phyloP scores from a whole-genome alignment of 2,113 vertebrate species.

The Ptilorrhoa leucosticta region DNA sequence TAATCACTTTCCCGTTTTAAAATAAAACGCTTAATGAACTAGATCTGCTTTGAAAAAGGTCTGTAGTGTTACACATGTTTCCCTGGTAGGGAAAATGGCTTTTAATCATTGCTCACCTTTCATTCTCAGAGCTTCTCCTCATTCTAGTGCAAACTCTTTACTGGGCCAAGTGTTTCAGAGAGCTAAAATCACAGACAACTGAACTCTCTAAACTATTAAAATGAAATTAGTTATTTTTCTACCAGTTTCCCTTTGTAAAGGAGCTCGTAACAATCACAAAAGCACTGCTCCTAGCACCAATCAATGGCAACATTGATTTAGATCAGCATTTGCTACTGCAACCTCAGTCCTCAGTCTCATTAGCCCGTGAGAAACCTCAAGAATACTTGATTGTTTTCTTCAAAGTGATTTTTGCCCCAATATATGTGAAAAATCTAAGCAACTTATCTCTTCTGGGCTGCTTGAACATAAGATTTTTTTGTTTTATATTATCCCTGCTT shows the following conservation, averaged over 20 bases:
- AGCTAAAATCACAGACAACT: not conserved
- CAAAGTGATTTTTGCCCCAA: not conserved
- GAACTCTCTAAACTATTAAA: not conserved
- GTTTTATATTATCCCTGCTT: not conserved
- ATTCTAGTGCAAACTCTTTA: not conserved
- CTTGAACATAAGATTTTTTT: not conserved
- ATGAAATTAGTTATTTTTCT: not conserved
- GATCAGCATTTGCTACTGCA: not conserved
- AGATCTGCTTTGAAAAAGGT: not conserved
- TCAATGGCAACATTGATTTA: not conserved
- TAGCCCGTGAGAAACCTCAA: not conserved
- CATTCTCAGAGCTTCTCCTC: not conserved
- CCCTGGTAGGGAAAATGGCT: not conserved
- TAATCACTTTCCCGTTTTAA: not conserved
- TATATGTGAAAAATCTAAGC: not conserved
- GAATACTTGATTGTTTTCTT: not conserved
- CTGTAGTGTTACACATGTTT: not conserved
- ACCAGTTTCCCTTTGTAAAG: not conserved
- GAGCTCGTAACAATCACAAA: not conserved
- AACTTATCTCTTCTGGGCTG: not conserved
- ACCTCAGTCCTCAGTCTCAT: not conserved
- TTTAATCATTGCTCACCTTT: not conserved
- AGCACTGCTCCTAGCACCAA: not conserved
- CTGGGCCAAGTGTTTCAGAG: not conserved
- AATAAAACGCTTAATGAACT: not conserved